Evolutionary conservation across 2,113 vertebrate species (phyloP).

Genomic region (Polypterus senegalus): DNA sequence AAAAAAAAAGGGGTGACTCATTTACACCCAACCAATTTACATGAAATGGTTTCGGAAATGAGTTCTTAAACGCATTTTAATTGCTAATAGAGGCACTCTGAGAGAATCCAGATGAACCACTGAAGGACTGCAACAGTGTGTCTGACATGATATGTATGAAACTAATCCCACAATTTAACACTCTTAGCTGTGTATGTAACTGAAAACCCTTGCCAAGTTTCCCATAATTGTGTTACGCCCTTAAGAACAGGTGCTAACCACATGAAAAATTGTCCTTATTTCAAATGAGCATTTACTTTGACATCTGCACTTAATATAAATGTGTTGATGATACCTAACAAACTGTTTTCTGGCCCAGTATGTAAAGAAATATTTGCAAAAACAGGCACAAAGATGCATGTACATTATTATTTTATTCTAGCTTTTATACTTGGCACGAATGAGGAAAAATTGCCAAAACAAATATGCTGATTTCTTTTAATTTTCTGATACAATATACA

Average conservation of each 20-base stretch:
- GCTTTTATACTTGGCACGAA: too few species aligned
- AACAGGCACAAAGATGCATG: too few species aligned
- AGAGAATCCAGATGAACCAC: background rate
- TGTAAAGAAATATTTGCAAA: too few species aligned
- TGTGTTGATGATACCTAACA: background rate
- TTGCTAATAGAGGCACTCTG: slow-evolving; percentile 1
- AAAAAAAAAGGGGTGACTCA: slow-evolving; percentile 1
- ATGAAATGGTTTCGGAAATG: background rate
- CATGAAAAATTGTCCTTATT: slow-evolving; percentile 6
- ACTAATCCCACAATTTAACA: slow-evolving; percentile 13
- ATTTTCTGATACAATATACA: too few species aligned
- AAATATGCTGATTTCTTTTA: too few species aligned
- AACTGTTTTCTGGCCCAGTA: too few species aligned
- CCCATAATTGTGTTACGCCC: background rate
- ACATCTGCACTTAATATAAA: slow-evolving; percentile 1
- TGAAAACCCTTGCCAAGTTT: slow-evolving; percentile 1
- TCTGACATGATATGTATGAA: slow-evolving; percentile 9
- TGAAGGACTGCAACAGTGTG: background rate
- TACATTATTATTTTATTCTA: too few species aligned
- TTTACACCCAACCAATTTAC: background rate
- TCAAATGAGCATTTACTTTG: background rate
- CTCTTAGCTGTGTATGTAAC: slow-evolving; percentile 6
- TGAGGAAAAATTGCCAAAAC: too few species aligned
- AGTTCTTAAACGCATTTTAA: background rate
- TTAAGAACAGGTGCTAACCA: slow-evolving; percentile 14